phyloP scores from a whole-genome alignment of 2,888 invertebrate species.

The Athalia circularis region DNA sequence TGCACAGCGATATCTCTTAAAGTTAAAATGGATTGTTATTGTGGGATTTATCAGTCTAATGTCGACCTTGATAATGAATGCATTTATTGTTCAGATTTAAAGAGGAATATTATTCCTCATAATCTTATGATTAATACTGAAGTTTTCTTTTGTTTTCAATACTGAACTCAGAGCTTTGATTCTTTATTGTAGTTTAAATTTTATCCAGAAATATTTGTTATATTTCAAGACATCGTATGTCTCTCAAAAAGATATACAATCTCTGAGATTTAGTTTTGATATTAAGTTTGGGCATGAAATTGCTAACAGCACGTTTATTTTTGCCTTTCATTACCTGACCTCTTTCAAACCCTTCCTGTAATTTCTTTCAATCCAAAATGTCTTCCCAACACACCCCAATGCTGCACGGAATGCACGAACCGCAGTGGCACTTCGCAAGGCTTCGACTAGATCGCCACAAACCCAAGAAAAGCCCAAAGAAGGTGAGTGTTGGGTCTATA shows the following conservation, averaged over 20 bases:
- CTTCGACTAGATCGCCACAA: conserved; percentile 71
- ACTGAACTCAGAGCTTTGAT: conserved; percentile 15
- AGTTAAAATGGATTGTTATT: conserved; percentile 30
- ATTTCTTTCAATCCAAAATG: conserved; percentile 47
- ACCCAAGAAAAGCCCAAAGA: conserved; percentile 72
- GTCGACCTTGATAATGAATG: conserved; percentile 3
- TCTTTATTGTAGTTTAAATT: not conserved
- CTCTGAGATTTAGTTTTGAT: conserved; percentile 18
- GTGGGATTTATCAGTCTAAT: conserved; percentile 15
- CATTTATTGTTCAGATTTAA: conserved; percentile 7
- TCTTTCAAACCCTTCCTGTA: conserved; percentile 35
- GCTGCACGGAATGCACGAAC: conserved; percentile 73
- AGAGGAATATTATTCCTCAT: conserved; percentile 1
- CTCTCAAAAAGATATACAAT: not conserved
- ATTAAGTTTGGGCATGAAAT: conserved; percentile 65
- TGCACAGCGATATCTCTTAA: conserved; percentile 7
- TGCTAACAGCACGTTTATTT: conserved; percentile 73
- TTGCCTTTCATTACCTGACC: conserved; percentile 59
- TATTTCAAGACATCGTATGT: not conserved
- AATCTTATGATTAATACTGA: conserved; percentile 1
- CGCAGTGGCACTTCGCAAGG: conserved; percentile 72
- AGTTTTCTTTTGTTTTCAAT: not conserved
- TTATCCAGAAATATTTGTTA: not conserved
- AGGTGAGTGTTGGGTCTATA: conserved; percentile 66
- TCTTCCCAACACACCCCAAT: conserved; percentile 60